These are phyloP conservation scores for Pollimyrus isidori DNA, from an alignment of 2,113 vertebrate species.

Conservation along the genomic window DNA sequence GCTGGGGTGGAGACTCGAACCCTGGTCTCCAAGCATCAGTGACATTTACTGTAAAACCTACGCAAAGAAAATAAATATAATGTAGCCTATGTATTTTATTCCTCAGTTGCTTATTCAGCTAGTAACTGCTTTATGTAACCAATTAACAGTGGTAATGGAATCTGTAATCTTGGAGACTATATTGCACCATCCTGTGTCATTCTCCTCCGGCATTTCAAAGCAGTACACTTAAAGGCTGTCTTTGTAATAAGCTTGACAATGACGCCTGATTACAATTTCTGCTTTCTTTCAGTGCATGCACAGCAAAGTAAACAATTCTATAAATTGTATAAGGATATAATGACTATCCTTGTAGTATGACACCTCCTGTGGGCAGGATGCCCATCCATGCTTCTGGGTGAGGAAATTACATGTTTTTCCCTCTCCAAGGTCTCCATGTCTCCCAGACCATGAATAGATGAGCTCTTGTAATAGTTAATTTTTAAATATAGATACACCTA, in stretches of 20 bases:
- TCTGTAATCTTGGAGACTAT: background rate
- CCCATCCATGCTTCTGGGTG: background rate
- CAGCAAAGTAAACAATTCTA: background rate
- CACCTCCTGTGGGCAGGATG: background rate
- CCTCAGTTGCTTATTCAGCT: background rate
- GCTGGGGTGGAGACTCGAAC: background rate
- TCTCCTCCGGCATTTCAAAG: background rate
- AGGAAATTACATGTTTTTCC: background rate
- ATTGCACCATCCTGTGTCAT: background rate
- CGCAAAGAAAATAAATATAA: background rate
- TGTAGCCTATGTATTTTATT: background rate
- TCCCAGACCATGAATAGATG: background rate
- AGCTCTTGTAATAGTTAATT: background rate
- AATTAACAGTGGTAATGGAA: background rate
- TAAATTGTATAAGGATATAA: background rate
- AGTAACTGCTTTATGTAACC: background rate
- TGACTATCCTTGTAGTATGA: background rate
- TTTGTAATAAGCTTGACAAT: background rate
- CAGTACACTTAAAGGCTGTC: background rate
- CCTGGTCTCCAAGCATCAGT: background rate
- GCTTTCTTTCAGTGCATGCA: background rate
- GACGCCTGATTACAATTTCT: background rate
- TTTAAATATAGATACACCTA: background rate
- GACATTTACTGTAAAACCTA: background rate
- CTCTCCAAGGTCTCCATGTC: background rate